These are phyloP conservation scores for Myotis davidii DNA, from an alignment of 2,113 vertebrate genomes.

Conservation along the genomic window DNA sequence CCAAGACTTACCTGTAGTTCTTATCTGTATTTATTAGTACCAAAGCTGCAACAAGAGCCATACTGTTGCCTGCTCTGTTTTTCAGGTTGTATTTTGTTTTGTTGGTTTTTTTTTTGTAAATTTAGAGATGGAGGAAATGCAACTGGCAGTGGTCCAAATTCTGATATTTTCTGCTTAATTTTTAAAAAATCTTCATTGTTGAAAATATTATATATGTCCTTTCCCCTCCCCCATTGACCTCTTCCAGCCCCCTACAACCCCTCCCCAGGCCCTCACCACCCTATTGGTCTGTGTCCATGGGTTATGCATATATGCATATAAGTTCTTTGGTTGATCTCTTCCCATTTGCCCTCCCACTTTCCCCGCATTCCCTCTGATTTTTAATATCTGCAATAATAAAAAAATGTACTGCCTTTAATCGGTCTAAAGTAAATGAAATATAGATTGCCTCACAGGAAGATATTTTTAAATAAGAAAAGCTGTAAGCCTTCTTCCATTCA, in stretches of 20 bases:
- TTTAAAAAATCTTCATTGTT: no score
- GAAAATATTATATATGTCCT: no score
- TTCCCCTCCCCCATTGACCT: no score
- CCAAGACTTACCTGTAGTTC: not conserved
- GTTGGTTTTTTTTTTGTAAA: not conserved
- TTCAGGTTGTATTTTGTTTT: not conserved
- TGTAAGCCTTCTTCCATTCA: not conserved
- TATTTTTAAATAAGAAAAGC: not conserved
- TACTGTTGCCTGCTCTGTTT: not conserved
- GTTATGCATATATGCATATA: no score
- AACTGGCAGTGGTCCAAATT: not conserved
- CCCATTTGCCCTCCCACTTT: no score
- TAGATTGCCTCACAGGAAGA: not conserved
- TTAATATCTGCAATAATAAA: not conserved
- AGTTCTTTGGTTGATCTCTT: no score
- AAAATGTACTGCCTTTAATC: not conserved
- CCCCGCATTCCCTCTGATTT: no score
- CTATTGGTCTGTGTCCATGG: no score
- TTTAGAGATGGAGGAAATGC: not conserved
- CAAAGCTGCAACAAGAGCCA: not conserved
- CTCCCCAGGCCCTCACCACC: no score
- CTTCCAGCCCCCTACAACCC: no score
- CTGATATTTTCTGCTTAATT: not conserved
- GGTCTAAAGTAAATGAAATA: not conserved
- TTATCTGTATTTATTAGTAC: not conserved